Conservation (phyloP, 92 coral and sea anemone genomes). For the Diadumene lineata region DNA sequence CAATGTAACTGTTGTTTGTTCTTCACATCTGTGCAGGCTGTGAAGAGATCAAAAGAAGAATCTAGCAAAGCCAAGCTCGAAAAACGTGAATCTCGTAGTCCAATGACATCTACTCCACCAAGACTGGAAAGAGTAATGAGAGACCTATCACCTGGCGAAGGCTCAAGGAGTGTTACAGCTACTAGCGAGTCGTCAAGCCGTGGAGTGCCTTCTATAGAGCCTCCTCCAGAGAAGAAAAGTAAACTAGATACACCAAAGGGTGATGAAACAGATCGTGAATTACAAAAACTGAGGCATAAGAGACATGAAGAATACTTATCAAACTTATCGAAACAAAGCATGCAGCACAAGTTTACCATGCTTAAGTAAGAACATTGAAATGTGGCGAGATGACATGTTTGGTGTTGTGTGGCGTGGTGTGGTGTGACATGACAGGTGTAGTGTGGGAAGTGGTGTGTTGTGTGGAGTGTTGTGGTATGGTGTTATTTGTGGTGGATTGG, state of each 20-base stretch:
- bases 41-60: conserved; percentile 20
- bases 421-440: too few relatives aligned
- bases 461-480: too few relatives aligned
- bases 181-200: conserved; percentile 11
- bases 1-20: background rate
- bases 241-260: conserved; percentile 32
- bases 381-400: too few relatives aligned
- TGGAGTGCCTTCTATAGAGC: background rate
- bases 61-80: conserved; percentile 7
- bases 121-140: conserved; percentile 17
- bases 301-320: conserved; percentile 60
- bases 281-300: conserved; percentile 59
- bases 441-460: too few relatives aligned
- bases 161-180: conserved; percentile 5
- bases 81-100: conserved; percentile 17
- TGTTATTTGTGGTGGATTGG: too few relatives aligned
- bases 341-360: conserved; percentile 61
- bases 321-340: conserved; percentile 57
- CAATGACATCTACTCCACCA: conserved; percentile 19
- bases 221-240: conserved; percentile 75
- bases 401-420: too few relatives aligned
- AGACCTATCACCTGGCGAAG: conserved; percentile 17
- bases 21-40: conserved; percentile 7
- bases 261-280: conserved; percentile 61
- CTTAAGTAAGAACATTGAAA: conserved; percentile 52